Conservation (phyloP, 2,113 vertebrate genomes). For the Rostratula benghalensis region DNA sequence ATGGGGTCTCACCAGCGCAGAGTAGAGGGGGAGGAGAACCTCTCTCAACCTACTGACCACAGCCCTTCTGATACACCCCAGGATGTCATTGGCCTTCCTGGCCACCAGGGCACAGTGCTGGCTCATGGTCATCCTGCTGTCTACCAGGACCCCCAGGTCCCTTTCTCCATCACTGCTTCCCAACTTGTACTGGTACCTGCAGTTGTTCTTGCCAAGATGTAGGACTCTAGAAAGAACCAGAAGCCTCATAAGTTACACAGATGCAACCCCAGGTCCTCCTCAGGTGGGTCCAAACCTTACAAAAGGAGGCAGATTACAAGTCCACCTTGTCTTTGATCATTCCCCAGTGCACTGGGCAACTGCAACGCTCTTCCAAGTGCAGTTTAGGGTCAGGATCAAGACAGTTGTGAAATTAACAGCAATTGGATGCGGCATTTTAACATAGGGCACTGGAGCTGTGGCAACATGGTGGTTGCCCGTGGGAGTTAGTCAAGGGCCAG, state of each 20-base stretch:
- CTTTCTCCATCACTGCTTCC: too few relatives aligned
- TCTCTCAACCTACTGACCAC: too few relatives aligned
- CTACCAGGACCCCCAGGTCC: too few relatives aligned
- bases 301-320: neutral
- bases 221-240: neutral
- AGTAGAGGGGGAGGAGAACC: too few relatives aligned
- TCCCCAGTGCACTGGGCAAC: neutral
- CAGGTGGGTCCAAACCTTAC: neutral
- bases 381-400: neutral
- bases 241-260: neutral
- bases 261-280: neutral
- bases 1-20: too few relatives aligned
- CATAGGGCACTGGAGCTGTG: neutral
- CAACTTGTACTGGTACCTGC: too few relatives aligned
- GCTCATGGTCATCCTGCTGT: too few relatives aligned
- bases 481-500: neutral
- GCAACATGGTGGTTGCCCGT: accelerated
- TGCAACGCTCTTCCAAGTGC: neutral
- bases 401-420: neutral
- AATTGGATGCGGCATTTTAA: accelerated
- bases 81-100: too few relatives aligned
- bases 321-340: neutral
- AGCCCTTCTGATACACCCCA: too few relatives aligned
- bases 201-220: too few relatives aligned
- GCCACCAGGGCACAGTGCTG: too few relatives aligned